Evolutionary conservation across 2,888 invertebrate species (phyloP).

Genomic region (Dryocosmus kuriphilus): DNA sequence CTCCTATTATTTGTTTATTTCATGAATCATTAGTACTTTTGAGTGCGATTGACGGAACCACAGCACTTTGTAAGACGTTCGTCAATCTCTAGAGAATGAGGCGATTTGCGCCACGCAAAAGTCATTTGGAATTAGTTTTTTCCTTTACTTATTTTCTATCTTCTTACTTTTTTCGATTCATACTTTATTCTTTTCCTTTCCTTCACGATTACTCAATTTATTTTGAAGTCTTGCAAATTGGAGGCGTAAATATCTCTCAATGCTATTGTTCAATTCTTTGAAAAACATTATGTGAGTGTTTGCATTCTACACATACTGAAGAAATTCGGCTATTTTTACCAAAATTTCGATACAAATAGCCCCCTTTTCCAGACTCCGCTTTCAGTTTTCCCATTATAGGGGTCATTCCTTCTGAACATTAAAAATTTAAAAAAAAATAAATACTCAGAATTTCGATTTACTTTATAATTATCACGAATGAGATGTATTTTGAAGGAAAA

Average conservation of each 20-base stretch:
- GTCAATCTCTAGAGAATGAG: not conserved
- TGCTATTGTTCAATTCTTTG: not conserved
- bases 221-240: not conserved
- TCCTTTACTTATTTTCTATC: not conserved
- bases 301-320: no score
- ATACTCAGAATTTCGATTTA: no score
- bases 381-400: no score
- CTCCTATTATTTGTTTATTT: constrained; percentile 45
- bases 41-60: constrained; percentile 51
- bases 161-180: not conserved
- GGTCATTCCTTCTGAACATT: no score
- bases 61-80: constrained; percentile 25
- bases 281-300: not conserved
- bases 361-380: no score
- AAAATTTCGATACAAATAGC: no score
- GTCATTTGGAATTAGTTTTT: not conserved
- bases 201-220: not conserved
- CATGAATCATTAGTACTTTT: constrained; percentile 53
- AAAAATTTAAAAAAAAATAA: no score
- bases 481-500: no score
- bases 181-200: not conserved
- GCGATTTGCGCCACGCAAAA: not conserved
- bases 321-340: no score
- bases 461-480: no score
- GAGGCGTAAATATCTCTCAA: not conserved